Base-by-base conservation (phyloP, 2,113 vertebrate genomes). In the Columba janthina region DNA sequence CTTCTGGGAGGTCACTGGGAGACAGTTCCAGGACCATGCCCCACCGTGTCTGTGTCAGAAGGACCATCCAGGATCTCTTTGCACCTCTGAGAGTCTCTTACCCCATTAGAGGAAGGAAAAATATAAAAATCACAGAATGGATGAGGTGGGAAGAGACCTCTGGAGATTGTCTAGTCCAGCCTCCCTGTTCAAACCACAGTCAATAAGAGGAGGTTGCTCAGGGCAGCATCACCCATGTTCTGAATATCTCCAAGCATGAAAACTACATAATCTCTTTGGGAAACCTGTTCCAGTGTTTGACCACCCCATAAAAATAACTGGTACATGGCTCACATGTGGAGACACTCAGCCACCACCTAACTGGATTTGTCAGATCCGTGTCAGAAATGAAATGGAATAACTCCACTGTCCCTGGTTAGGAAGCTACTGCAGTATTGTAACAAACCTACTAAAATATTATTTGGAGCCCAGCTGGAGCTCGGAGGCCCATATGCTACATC, bases 401-500 rank as follows among this genome's bases (percentile, higher is more conserved):
- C 32, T 56, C 32, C 26, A 24, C 42, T 21, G 20, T 24, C 34
- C 54, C 53, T 42, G 65, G 32, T 57, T 42, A 81, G 34, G 5
- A 10, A 4, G 18, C 65, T 82, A 56, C 53, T 7, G 13, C 34
- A 65, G 44, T 72, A 40, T 10, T 50, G 16, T 19, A 77, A 87
- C 60, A 82, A 91, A 40, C 56, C 61, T 64, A 69, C 51, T 46
- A 56, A 78, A 89, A n/a, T 10, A 62, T 36, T 50, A 62, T 70
- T 61, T 64, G 71, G 71, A 94, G 71, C 53, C 50, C 70, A 86
- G 56, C 54, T 80, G 88, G 85, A 84, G 79, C 70, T 79, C 3
- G 0, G 25, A 29, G 34, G 48, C 58, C 66, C 74, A 42, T 36
- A 65, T 67, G 42, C 70, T 78, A 70, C 70, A 64, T 83, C 64